A percentile compares a stretch with the other conserved stretches of the same genome.
Evolutionary conservation across 53 echinoderm and acorn worm species (phyloP).

Genomic region (Paracentrotus lividus): DNA sequence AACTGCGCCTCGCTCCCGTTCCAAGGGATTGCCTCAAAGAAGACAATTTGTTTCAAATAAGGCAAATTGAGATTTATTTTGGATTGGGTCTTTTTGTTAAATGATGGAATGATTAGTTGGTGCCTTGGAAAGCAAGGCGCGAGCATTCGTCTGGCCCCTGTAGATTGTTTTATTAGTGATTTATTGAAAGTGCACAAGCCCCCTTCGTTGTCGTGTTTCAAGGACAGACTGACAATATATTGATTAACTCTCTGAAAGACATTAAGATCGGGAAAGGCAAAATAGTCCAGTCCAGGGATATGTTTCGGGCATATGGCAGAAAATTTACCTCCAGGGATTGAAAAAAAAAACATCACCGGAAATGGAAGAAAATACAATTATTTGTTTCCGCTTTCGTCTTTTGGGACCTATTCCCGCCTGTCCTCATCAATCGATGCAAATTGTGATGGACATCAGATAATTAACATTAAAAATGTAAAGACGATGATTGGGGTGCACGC

Average conservation of each 20-base stretch:
- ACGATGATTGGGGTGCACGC: no score
- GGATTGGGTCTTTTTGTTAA: background rate
- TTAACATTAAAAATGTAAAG: no score
- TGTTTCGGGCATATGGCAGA: background rate
- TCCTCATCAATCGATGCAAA: no score
- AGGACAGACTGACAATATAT: background rate
- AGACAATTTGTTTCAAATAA: background rate
- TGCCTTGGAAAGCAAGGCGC: background rate
- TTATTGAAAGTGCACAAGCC: constrained; percentile 28
- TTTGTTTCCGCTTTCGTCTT: no score
- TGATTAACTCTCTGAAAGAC: background rate
- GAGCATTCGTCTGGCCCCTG: background rate
- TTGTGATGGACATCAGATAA: no score
- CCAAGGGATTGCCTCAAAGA: background rate
- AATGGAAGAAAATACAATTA: no score
- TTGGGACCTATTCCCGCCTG: no score
- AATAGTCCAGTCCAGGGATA: background rate
- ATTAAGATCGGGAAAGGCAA: no score
- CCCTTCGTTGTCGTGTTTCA: background rate
- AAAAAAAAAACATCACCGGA: no score
- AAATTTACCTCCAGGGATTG: no score
- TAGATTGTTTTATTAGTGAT: constrained; percentile 38
- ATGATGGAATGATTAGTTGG: constrained; percentile 27
- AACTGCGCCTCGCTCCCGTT: background rate
- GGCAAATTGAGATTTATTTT: background rate